These are phyloP conservation scores for Siderastrea radians DNA, from an alignment of 92 coral and sea anemone species.

Conservation along the genomic window DNA sequence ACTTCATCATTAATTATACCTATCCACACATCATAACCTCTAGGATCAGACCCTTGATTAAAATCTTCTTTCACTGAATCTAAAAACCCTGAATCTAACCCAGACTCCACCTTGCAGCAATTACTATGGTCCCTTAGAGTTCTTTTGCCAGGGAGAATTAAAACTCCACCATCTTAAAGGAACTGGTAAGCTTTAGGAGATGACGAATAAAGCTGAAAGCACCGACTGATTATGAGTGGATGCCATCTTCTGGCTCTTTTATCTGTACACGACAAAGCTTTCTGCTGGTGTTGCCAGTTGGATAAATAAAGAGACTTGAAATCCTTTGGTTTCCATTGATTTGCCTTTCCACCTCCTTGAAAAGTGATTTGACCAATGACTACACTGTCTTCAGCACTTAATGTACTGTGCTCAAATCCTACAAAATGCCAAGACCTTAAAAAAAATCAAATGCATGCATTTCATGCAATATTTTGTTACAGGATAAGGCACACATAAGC, in stretches of 20 bases:
- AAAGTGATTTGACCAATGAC: conserved; percentile 15
- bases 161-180: conserved; percentile 43
- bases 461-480: no score
- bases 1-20: conserved; percentile 13
- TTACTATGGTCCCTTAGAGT: conserved; percentile 48
- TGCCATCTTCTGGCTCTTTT: conserved; percentile 53
- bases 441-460: no score
- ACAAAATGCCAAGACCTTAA: neutral
- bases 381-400: neutral
- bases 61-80: conserved; percentile 52
- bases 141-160: conserved; percentile 27
- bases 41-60: conserved; percentile 18
- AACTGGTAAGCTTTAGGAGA: conserved; percentile 51
- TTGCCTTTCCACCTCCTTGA: conserved; percentile 3
- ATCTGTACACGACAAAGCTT: conserved; percentile 10
- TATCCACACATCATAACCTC: neutral
- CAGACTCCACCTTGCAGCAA: conserved; percentile 42
- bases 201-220: conserved; percentile 52
- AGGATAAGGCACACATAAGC: no score
- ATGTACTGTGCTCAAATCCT: conserved; percentile 21
- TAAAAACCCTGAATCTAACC: conserved; percentile 48
- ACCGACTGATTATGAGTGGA: conserved; percentile 59
- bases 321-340: conserved; percentile 18
- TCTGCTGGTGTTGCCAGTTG: conserved; percentile 41
- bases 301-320: conserved; percentile 29